Percentiles rank a stretch among this genome's conserved stretches.
Evolutionary conservation across 1,140 invertebrate species (phyloP).

Genomic region (Propsilocerus akamusi): DNA sequence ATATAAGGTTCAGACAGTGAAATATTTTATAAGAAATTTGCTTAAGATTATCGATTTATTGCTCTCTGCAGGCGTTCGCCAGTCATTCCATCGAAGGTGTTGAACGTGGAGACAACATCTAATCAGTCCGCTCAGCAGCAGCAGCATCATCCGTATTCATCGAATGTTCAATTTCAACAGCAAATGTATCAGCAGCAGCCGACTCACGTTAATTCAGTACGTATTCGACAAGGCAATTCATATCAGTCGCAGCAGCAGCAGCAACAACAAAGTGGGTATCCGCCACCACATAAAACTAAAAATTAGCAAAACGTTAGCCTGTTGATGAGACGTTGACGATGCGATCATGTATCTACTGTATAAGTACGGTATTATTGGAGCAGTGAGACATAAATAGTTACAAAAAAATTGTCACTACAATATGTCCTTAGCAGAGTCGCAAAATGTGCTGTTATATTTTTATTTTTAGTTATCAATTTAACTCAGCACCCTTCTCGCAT

Average conservation of each 20-base stretch:
- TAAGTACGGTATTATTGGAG: too few species aligned
- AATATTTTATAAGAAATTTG: background rate
- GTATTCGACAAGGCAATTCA: background rate
- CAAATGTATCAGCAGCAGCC: background rate
- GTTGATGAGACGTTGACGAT: background rate
- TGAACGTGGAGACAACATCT: background rate
- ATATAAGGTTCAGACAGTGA: background rate
- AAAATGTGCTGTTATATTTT: too few species aligned
- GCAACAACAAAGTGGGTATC: background rate
- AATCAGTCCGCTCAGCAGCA: background rate
- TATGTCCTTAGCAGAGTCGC: too few species aligned
- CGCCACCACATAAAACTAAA: background rate
- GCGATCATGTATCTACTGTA: background rate
- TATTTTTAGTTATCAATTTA: too few species aligned
- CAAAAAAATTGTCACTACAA: too few species aligned
- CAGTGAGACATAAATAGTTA: too few species aligned
- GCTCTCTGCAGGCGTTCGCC: background rate
- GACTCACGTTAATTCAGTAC: background rate
- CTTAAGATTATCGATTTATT: too few species aligned
- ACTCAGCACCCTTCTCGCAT: too few species aligned
- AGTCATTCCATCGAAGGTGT: background rate
- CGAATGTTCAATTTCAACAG: background rate
- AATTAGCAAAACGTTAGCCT: background rate
- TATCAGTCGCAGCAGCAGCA: background rate
- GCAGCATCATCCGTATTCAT: background rate